Conservation (phyloP, 2,797 vertebrate genomes). For the Coccyzus lansbergi region DNA sequence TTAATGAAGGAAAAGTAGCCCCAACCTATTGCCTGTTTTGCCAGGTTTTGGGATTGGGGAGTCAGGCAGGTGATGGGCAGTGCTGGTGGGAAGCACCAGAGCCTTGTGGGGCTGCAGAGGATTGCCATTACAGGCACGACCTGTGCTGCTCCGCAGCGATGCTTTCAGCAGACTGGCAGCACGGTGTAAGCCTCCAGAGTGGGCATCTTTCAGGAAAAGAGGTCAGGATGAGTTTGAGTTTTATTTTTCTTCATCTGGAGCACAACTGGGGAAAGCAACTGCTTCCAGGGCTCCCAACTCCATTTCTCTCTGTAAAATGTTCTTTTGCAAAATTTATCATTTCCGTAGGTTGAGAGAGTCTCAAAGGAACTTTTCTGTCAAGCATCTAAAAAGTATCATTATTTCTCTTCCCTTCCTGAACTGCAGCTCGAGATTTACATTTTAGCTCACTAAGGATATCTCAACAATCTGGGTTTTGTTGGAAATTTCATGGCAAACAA, state of each 20-base stretch:
- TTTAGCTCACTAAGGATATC: neutral
- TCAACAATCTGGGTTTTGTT: neutral
- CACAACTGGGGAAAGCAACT: neutral
- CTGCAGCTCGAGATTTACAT: neutral
- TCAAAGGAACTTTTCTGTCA: constrained; percentile 51
- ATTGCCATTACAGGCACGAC: fast-evolving
- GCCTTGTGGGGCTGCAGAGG: neutral
- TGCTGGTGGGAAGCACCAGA: neutral
- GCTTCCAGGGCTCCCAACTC: neutral
- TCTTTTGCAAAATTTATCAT: constrained; percentile 45
- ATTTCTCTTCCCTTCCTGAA: constrained; percentile 4
- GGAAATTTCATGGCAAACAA: neutral
- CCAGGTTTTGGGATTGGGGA: neutral
- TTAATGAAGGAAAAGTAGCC: neutral
- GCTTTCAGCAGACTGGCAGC: fast-evolving
- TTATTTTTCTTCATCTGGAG: neutral
- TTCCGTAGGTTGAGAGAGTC: constrained; percentile 38
- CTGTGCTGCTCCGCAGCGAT: fast-evolving
- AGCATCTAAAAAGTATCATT: neutral
- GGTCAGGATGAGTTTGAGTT: fast-evolving
- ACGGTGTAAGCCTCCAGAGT: neutral
- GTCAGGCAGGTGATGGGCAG: neutral
- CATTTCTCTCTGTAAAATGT: neutral
- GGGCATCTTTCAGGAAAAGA: neutral
- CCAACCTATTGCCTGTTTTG: neutral